Conservation (phyloP, 2,113 vertebrate genomes). For the Neotragus pygmaeus region DNA sequence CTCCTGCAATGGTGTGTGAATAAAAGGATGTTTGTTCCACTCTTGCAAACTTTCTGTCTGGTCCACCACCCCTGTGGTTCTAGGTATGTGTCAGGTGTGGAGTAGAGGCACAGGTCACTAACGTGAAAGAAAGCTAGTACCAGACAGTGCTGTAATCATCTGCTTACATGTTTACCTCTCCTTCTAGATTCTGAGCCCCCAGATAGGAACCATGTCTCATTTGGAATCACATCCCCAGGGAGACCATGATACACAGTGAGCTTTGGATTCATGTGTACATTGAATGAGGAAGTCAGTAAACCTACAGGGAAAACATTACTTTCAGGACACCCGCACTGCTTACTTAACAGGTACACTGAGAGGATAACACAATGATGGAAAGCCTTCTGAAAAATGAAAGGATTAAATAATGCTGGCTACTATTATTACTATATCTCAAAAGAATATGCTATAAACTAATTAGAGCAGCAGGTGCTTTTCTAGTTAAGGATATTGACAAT, state of each 20-base stretch:
- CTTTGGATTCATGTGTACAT: not conserved
- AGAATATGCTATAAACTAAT: conserved; percentile 16
- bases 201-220: not conserved
- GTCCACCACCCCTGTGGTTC: not conserved
- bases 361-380: not conserved
- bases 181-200: not conserved
- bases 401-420: not conserved
- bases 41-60: not conserved
- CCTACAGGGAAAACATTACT: not conserved
- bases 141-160: not conserved
- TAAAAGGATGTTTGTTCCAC: not conserved
- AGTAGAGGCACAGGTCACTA: not conserved
- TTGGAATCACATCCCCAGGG: not conserved
- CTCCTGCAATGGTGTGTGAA: not conserved
- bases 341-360: not conserved
- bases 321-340: not conserved
- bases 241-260: not conserved
- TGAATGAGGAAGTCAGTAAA: not conserved
- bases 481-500: not conserved
- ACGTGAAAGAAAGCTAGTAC: not conserved
- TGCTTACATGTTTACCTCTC: not conserved
- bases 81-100: not conserved
- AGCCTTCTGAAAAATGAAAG: conserved; percentile 34
- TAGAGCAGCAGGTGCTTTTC: not conserved
- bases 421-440: not conserved